phyloP scores from a whole-genome alignment of 2,888 invertebrate genomes.

The Mactromeris polynyma region DNA sequence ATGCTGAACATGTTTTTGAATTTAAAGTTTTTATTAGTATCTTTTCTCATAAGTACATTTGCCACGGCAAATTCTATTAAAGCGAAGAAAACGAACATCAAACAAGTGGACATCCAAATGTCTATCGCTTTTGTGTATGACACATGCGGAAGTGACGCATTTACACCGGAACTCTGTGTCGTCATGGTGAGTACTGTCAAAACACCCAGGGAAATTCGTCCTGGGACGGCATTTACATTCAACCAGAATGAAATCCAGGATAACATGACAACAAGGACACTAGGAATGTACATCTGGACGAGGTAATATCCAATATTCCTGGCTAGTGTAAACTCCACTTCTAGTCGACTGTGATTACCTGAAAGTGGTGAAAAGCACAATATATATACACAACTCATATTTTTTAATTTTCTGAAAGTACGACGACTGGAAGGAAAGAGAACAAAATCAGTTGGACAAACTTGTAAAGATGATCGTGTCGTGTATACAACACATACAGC shows the following conservation, averaged over 20 bases:
- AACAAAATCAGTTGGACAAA: too few relatives aligned
- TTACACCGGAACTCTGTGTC: slow-evolving; percentile 79
- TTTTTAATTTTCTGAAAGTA: too few relatives aligned
- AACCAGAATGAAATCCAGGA: slow-evolving; percentile 83
- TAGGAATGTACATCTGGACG: slow-evolving; percentile 99
- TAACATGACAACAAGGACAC: slow-evolving; percentile 88
- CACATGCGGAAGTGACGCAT: slow-evolving; percentile 91
- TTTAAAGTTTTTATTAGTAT: slow-evolving; percentile 89
- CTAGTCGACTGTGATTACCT: slow-evolving; percentile 99
- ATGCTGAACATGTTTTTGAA: slow-evolving; percentile 76
- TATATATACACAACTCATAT: too few relatives aligned
- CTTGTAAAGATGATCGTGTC: too few relatives aligned
- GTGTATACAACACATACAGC: too few relatives aligned
- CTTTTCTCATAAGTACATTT: slow-evolving; percentile 98
- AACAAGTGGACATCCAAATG: slow-evolving; percentile 98
- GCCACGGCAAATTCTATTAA: slow-evolving; percentile 98
- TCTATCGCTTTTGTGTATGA: slow-evolving; percentile 99
- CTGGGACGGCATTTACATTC: slow-evolving; percentile 80
- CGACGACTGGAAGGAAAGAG: too few relatives aligned
- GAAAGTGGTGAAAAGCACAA: too few relatives aligned
- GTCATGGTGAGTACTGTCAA: slow-evolving; percentile 81
- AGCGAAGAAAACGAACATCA: slow-evolving; percentile 99
- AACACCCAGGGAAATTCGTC: slow-evolving; percentile 79
- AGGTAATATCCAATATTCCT: slow-evolving; percentile 99
- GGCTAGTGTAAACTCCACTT: slow-evolving; percentile 98